Evolutionary conservation across 2,888 invertebrate species (phyloP), one percentile per base, ranked within the genome.

Genomic region (Oxytorus armatus): DNA sequence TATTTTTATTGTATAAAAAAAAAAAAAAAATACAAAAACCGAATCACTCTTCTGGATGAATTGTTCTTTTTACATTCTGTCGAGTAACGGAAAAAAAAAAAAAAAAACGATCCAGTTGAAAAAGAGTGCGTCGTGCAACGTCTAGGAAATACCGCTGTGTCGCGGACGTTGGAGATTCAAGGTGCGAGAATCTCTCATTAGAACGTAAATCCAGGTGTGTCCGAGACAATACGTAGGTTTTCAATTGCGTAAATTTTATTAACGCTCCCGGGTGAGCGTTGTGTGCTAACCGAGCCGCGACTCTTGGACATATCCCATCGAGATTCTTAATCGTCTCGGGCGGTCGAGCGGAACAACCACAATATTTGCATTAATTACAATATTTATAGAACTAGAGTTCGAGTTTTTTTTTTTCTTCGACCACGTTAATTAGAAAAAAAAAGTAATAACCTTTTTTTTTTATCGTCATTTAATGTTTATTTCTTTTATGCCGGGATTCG

Each of bases 171-270:
- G 16, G 8, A 59, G 33, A 53, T 25, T 25, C 49, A 25, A 79
- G 72, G 70, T 76, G 76, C 61, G 61, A 61, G 72, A 72, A 72
- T 76, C 53, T 70, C 66, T 72, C 66, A 66, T 79, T 79, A 76
- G 79, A 79, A 66, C 59, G 69, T 69, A 36, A 66, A 59, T 53
- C 49, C 65, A 75, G 63, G 57, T 53, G 63, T 74, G 75, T n/a
- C n/a, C n/a, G n/a, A n/a, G n/a, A n/a, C n/a, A n/a, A n/a, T n/a
- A n/a, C n/a, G n/a, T 63, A 29, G 66, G 57, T 51, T 18, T 53
- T 33, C 39, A 66, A 47, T 76, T 72, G 79, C 75, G 79, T 39
- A 55, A 74, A 79, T 69, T 68, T 74, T 70, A 74, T 79, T 79
- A 79, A 68, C 77, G 76, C 72, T 59, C 36, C 36, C 14, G 14